phyloP scores from a whole-genome alignment of 2,888 invertebrate species.

The Diloba caeruleocephala region DNA sequence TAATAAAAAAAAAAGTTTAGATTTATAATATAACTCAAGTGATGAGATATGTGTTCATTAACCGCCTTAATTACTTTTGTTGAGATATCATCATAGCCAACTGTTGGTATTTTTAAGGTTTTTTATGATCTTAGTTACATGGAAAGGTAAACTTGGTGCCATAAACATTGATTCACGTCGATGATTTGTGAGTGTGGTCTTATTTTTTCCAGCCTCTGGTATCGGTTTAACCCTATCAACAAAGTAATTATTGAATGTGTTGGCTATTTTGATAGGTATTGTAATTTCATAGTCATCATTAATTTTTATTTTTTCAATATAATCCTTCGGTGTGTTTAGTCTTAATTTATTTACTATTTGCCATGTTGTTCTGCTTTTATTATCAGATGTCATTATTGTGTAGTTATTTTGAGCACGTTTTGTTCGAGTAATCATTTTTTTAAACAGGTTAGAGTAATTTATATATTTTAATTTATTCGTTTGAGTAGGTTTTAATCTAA shows the following conservation, averaged over 20 bases:
- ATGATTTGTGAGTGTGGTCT: neutral
- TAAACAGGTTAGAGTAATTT: neutral
- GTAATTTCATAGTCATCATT: no score
- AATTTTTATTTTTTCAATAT: neutral
- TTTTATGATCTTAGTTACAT: neutral
- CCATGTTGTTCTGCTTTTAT: constrained; percentile 2
- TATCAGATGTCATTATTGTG: neutral
- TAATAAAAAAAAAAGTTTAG: no score
- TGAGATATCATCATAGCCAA: constrained; percentile 1
- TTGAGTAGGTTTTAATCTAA: neutral
- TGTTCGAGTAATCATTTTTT: constrained; percentile 6
- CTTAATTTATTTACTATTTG: constrained; percentile 6
- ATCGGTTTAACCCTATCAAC: neutral
- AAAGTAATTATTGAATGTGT: constrained; percentile 3
- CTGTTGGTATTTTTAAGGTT: constrained; percentile 3
- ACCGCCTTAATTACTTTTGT: no score
- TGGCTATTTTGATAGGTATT: neutral
- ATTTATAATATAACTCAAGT: no score
- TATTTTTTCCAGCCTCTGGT: no score
- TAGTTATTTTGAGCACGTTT: neutral
- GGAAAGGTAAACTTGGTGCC: neutral
- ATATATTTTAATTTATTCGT: neutral
- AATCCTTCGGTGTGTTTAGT: neutral
- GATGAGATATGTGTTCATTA: no score
- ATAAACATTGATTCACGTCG: constrained; percentile 10